phyloP scores from a whole-genome alignment of 2,888 invertebrate genomes.

The Globia sparganii region DNA sequence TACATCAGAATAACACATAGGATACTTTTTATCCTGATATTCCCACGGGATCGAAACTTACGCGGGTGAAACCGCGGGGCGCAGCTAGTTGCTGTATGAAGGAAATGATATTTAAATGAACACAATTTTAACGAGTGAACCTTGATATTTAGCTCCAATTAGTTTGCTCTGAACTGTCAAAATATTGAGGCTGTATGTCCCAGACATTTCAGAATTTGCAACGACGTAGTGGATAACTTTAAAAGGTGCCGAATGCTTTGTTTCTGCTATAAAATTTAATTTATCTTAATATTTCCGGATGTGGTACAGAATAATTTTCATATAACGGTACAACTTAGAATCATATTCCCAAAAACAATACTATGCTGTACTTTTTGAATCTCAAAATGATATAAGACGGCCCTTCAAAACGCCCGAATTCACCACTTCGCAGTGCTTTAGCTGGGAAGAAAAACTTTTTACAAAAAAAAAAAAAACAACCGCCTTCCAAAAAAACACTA shows the following conservation, averaged over 20 bases:
- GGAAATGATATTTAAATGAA: conserved; percentile 66
- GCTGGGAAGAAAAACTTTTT: too few species aligned
- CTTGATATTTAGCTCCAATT: conserved; percentile 73
- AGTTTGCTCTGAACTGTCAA: conserved; percentile 64
- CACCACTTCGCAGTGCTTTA: background rate
- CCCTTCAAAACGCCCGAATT: background rate
- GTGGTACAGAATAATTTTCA: background rate
- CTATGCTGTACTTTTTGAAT: background rate
- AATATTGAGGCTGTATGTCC: conserved; percentile 63
- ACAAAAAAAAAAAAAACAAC: too few species aligned
- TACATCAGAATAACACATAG: too few species aligned
- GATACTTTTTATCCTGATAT: too few species aligned
- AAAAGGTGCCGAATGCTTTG: conserved; percentile 18
- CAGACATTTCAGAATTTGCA: conserved; percentile 62
- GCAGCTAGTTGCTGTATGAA: conserved; percentile 35
- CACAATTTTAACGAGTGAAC: conserved; percentile 64
- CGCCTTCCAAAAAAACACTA: too few species aligned
- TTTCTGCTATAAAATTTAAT: conserved; percentile 23
- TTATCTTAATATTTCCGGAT: background rate
- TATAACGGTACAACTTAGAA: background rate
- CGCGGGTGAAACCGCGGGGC: too few species aligned
- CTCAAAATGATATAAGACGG: background rate
- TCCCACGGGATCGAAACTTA: too few species aligned
- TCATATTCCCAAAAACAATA: background rate
- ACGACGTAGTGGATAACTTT: conserved; percentile 22